Conservation (phyloP, 2,797 vertebrate species). For the Thunnus albacares region DNA sequence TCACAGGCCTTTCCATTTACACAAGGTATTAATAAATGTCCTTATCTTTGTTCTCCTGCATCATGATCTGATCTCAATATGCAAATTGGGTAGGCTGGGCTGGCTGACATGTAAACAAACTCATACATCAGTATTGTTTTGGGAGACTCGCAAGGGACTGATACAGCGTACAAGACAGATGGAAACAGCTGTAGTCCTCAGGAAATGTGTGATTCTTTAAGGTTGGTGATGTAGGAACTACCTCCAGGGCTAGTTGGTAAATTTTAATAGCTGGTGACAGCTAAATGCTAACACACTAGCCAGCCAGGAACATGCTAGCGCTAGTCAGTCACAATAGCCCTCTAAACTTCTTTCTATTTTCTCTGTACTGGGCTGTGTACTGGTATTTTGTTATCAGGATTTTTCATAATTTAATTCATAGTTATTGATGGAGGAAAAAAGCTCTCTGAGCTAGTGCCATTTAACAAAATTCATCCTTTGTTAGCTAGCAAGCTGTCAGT, state of each 20-base stretch:
- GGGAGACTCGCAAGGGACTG: background rate
- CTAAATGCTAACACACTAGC: background rate
- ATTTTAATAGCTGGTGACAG: background rate
- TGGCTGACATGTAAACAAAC: background rate
- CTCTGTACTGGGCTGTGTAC: no score
- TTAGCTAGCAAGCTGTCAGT: no score
- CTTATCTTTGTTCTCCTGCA: background rate
- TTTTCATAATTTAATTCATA: no score
- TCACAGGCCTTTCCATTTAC: background rate
- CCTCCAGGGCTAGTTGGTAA: background rate
- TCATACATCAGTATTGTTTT: background rate
- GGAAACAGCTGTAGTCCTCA: background rate
- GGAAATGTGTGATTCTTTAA: background rate
- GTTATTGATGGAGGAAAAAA: background rate
- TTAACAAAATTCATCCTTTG: no score
- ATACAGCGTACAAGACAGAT: background rate
- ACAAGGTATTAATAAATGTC: background rate
- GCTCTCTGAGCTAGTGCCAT: no score
- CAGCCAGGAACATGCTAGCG: background rate
- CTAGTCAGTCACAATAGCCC: no score
- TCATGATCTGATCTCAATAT: background rate
- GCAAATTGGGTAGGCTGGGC: background rate
- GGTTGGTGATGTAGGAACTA: background rate
- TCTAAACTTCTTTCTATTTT: no score
- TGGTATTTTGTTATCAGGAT: no score